Evolutionary conservation across 1,140 invertebrate genomes (phyloP).

Genomic region (Diuraphis noxia): DNA sequence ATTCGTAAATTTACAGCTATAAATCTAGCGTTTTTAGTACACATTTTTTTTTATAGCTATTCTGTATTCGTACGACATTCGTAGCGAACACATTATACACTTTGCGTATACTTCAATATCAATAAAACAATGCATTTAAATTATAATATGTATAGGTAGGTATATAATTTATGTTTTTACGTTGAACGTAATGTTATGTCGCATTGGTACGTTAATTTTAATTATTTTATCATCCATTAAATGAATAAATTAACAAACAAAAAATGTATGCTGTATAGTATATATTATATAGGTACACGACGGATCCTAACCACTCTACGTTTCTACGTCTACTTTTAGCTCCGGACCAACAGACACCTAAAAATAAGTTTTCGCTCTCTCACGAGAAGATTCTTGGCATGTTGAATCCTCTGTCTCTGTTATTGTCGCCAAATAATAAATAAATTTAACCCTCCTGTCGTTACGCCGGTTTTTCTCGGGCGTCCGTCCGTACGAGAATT

Average conservation of each 20-base stretch:
- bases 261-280: background rate
- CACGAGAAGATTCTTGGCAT: conserved; percentile 44
- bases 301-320: background rate
- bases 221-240: background rate
- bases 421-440: conserved; percentile 42
- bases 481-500: background rate
- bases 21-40: background rate
- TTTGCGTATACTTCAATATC: background rate
- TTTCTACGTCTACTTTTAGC: conserved; percentile 47
- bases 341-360: conserved; percentile 26
- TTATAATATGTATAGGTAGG: background rate
- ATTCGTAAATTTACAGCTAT: background rate
- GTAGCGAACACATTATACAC: background rate
- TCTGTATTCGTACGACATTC: background rate
- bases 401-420: conserved; percentile 23
- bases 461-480: background rate
- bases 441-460: conserved; percentile 41
- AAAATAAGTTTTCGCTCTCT: conserved; percentile 50
- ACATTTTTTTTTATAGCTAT: background rate
- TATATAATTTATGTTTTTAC: background rate
- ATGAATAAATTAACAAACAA: background rate
- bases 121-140: background rate
- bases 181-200: background rate
- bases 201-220: background rate
- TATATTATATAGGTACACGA: background rate